Evolutionary conservation across 2,113 vertebrate species (phyloP).

Genomic region (Elaphurus davidianus): DNA sequence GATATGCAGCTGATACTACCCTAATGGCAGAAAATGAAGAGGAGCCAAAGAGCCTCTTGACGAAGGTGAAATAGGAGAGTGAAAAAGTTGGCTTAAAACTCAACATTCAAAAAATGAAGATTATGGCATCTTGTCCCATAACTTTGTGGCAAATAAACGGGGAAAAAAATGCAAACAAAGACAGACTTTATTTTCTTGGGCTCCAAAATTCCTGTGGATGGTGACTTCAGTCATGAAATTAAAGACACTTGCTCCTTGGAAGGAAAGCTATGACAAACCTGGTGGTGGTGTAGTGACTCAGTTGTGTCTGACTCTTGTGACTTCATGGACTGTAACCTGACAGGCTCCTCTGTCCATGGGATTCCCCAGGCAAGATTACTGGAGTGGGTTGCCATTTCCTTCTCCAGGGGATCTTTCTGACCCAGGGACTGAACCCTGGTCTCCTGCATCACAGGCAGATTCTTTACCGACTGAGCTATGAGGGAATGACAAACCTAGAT

Average conservation of each 20-base stretch:
- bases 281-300: background rate
- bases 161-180: background rate
- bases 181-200: background rate
- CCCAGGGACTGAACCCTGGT: background rate
- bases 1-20: background rate
- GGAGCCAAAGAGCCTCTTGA: background rate
- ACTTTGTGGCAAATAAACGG: background rate
- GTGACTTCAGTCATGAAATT: background rate
- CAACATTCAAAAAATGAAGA: background rate
- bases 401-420: background rate
- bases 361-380: background rate
- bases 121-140: background rate
- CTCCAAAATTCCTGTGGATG: background rate
- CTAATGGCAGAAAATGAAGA: background rate
- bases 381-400: background rate
- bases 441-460: background rate
- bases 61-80: background rate
- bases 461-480: background rate
- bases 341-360: background rate
- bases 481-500: background rate
- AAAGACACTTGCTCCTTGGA: background rate
- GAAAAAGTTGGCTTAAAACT: background rate
- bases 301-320: background rate
- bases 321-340: background rate
- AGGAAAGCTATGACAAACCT: background rate